Evolutionary conservation across 2,113 vertebrate genomes (phyloP), one percentile per base, ranked within the genome.

Genomic region (Paramormyrops kingsleyae): DNA sequence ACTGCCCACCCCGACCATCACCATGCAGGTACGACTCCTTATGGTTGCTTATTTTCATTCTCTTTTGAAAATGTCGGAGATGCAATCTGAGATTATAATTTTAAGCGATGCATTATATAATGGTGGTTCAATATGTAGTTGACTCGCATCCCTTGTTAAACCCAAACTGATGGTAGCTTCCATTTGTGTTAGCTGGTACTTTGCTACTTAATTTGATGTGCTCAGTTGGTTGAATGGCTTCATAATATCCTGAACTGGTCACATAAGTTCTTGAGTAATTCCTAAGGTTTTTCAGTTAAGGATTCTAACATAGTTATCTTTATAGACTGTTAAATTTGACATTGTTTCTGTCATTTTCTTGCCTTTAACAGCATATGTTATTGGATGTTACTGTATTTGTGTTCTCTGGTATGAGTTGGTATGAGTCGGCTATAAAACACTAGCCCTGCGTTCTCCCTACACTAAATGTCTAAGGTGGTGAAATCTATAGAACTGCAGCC

Each of bases 11-110:
- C 94, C 95, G 8, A 95, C 96, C 35, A 95, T 96, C 90, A 95
- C 96, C 77, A 95, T 97, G 94, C 96, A 97, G 96, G 96, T 97
- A 92, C 7, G 24, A 74, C 39, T 39, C 8, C 74, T 88, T 66
- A 7, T 4, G 19, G 42, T 35, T 77, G 2, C 24, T 24, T 74
- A 44, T 46, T 35, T 70, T 59, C 8, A 21, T 83, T 83, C 44
- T 83, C 44, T 88, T 42, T 19, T 88, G 31, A 35, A n/a, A 52
- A 35, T 39, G 4, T 19, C 35, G 0, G 4, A 39, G 15, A 42
- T 80, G 13, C 74, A 42, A 1, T 80, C 39, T 39, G 74, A 80
- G n/a, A 31, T 31, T 31, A 70, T 70, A 70, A 70, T 19, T 80
- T 80, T 39, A 80, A 19, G 5, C 35, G 0, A 42, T 19, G 15